These are phyloP conservation scores for Syndactyla subalaris DNA, from an alignment of 2,797 vertebrate species.

Conservation along the genomic window DNA sequence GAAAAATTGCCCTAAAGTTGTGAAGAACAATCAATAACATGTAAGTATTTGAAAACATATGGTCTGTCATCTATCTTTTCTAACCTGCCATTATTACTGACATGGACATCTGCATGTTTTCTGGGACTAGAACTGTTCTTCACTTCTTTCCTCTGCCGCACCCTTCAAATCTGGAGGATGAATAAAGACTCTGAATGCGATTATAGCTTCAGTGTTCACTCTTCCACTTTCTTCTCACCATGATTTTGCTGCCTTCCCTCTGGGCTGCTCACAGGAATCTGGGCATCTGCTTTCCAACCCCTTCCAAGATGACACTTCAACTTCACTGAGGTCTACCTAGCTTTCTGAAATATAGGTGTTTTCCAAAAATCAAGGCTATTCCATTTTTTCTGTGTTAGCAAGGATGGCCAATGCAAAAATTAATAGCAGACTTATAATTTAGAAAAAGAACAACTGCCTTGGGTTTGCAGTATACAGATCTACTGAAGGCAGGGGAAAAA, in stretches of 20 bases:
- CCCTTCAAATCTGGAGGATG: neutral
- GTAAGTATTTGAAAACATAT: neutral
- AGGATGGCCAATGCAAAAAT: neutral
- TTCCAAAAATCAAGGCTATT: neutral
- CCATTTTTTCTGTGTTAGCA: neutral
- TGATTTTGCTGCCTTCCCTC: neutral
- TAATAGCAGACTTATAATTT: neutral
- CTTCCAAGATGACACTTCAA: neutral
- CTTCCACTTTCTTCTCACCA: neutral
- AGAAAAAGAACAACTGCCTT: neutral
- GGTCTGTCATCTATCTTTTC: neutral
- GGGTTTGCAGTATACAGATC: neutral
- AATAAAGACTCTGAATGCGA: neutral
- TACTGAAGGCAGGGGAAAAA: neutral
- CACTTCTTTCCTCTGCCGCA: neutral
- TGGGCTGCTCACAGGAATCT: neutral
- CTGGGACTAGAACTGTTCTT: neutral
- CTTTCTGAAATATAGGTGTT: neutral
- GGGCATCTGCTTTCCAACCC: neutral
- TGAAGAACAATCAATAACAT: neutral
- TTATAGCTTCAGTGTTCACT: neutral
- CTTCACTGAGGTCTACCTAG: neutral
- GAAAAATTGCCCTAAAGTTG: neutral
- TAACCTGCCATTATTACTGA: neutral
- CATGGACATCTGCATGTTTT: neutral